Conservation (phyloP, 2,797 vertebrate species). For the Acanthis flammea region DNA sequence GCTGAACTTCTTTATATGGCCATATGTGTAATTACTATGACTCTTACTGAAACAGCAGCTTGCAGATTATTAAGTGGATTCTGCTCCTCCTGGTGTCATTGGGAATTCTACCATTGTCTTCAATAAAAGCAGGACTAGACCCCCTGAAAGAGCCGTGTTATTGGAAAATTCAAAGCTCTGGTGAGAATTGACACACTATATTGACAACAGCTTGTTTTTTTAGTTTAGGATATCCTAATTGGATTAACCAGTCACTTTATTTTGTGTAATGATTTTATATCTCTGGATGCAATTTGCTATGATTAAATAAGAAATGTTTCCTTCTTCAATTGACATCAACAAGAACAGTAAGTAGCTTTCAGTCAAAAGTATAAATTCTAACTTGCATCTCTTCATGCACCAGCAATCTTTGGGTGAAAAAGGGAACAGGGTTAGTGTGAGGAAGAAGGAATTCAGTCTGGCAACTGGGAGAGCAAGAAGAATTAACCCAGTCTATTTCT, state of each 20-base stretch:
- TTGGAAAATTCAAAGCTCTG: neutral
- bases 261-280: constrained; percentile 4
- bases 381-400: neutral
- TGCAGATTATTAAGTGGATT: constrained; percentile 1
- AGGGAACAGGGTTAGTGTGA: neutral
- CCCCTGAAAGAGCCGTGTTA: neutral
- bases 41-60: constrained; percentile 20
- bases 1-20: neutral
- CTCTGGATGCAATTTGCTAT: neutral
- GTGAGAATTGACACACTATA: neutral
- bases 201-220: neutral
- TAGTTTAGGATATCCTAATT: neutral
- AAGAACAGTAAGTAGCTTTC: neutral
- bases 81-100: neutral
- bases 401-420: neutral
- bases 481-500: neutral
- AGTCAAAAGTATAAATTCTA: neutral
- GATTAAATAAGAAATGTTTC: constrained; percentile 2
- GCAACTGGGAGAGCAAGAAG: neutral
- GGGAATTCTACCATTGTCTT: neutral
- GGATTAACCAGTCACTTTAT: neutral
- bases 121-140: neutral
- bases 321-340: neutral
- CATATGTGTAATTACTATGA: neutral
- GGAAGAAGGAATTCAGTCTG: neutral